Base-by-base conservation (phyloP, 1,140 invertebrate genomes). In the Heliconius himera region DNA sequence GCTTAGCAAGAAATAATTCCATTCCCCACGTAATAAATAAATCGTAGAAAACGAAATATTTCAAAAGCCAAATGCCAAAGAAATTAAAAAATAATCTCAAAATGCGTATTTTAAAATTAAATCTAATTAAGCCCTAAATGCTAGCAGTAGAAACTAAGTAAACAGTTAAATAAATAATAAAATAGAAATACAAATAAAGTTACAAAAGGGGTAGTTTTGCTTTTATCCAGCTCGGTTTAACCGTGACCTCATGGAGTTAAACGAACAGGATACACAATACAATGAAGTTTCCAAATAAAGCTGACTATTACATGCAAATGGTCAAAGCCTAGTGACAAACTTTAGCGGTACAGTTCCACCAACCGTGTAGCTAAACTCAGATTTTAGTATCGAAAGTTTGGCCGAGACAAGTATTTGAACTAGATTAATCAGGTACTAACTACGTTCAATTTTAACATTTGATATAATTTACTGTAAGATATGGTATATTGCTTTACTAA, bases 221-320 rank as follows among this genome's bases (percentile, higher is more conserved):
- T 16, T 71, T 70, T 76, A 76, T 71, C 41, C 36, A 51, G 75
- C 76, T 77, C 76, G 46, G 70, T 71, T 77, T 72, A 77, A 77
- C 70, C 70, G 66, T 77, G 76, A 77, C 66, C 70, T 77, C 70
- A 38, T 71, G 46, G 76, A 77, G 76, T 77, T 77, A 77, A 66
- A 29, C 74, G 60, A 66, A 66, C 49, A 75, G 60, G 22, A 36
- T 49, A 54, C 51, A 78, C 76, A 56, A 73, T 73, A 78, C 70
- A 71, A 73, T 38, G 41, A 77, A 77, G 70, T 77, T 77, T 73
- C 49, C 70, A 70, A 77, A 77, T 77, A 77, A 73, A 72, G 70
- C 76, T 56, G 70, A 56, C 70, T 77, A 77, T 77, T 73, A 78
- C 51, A 78, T 73, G 76, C 51, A 56, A 78, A 77, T 77, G 70